phyloP scores from a whole-genome alignment of 2,797 vertebrate species.

The Peromyscus aztecus region DNA sequence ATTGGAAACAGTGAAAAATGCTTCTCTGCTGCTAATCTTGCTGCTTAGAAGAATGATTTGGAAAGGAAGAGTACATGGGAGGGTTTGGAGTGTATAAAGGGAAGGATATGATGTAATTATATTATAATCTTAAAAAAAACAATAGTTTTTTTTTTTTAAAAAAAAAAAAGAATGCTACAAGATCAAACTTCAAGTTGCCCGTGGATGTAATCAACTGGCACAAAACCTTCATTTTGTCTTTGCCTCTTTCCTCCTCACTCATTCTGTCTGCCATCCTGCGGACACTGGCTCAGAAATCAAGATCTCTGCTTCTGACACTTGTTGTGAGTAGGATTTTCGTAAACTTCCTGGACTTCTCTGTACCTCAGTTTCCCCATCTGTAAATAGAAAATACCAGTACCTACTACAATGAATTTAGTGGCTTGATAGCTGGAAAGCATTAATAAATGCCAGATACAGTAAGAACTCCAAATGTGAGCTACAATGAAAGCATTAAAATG shows the following conservation, averaged over 20 bases:
- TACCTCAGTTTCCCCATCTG: neutral
- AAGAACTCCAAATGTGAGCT: conserved; percentile 27
- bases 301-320: neutral
- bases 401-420: neutral
- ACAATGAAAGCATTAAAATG: neutral
- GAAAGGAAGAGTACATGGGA: neutral
- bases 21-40: neutral
- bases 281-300: neutral
- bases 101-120: neutral
- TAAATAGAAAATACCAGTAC: neutral
- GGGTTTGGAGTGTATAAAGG: neutral
- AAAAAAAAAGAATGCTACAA: neutral
- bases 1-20: neutral
- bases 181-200: neutral
- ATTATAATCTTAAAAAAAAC: neutral
- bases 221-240: neutral
- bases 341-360: neutral
- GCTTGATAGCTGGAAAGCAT: neutral
- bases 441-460: neutral
- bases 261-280: neutral
- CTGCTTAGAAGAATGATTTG: neutral
- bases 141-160: neutral
- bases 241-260: neutral
- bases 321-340: neutral
- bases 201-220: neutral